phyloP scores from a whole-genome alignment of 2,888 invertebrate species.

The Scelioninae gen. 2 region DNA sequence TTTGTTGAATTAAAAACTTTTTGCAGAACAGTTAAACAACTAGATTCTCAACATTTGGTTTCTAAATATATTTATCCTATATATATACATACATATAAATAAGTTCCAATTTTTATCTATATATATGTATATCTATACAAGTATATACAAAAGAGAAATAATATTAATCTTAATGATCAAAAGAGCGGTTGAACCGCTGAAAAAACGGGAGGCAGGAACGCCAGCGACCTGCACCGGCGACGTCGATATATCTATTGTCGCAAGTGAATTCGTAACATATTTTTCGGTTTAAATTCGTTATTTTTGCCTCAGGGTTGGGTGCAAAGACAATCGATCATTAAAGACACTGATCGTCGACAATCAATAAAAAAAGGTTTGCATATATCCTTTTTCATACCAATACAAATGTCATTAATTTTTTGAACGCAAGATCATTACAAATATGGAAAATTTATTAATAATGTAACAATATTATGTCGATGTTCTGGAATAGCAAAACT shows the following conservation, averaged over 20 bases:
- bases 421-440: conserved; percentile 18
- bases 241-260: conserved; percentile 62
- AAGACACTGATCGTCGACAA: too few species aligned
- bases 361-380: conserved; percentile 14
- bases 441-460: conserved; percentile 30
- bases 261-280: conserved; percentile 53
- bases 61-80: conserved; percentile 17
- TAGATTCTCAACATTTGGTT: conserved; percentile 23
- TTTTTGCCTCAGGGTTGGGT: conserved; percentile 41
- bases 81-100: conserved; percentile 37
- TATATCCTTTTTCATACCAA: conserved; percentile 14
- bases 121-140: conserved; percentile 35
- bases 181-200: conserved; percentile 24
- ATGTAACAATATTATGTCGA: conserved; percentile 1
- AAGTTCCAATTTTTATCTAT: conserved; percentile 4
- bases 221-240: conserved; percentile 62
- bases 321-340: conserved; percentile 25
- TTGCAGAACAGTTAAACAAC: conserved; percentile 14
- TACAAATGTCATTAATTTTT: conserved; percentile 17
- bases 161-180: conserved; percentile 35
- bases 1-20: conserved; percentile 15
- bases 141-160: conserved; percentile 46
- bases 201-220: conserved; percentile 50
- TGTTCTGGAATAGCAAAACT: conserved; percentile 14
- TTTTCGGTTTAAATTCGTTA: conserved; percentile 37